phyloP scores from a whole-genome alignment of 2,113 vertebrate species.

The Lipophrys pholis region DNA sequence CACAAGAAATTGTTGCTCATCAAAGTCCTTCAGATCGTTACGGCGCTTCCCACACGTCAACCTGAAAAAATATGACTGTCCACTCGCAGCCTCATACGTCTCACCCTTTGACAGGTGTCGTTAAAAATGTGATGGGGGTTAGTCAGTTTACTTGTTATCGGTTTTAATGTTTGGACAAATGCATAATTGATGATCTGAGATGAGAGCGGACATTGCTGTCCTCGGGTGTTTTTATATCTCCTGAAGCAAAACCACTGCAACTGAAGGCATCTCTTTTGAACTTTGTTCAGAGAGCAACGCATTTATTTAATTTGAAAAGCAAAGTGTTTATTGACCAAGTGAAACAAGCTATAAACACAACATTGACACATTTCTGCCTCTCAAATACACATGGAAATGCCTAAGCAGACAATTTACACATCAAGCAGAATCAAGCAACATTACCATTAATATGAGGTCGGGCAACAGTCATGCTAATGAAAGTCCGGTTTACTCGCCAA shows the following conservation, averaged over 20 bases:
- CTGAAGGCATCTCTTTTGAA: background rate
- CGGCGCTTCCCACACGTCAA: too few species aligned
- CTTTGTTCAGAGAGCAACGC: background rate
- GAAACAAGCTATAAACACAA: background rate
- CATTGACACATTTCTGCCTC: background rate
- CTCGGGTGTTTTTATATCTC: background rate
- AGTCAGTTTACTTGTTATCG: too few species aligned
- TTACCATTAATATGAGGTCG: too few species aligned
- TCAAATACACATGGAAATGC: too few species aligned
- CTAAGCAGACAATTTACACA: too few species aligned
- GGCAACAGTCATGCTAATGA: background rate
- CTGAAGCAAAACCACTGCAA: background rate
- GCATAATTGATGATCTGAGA: constrained; percentile 21
- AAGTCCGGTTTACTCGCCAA: background rate
- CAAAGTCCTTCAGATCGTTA: too few species aligned
- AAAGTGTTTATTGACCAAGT: background rate
- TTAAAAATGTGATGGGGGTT: too few species aligned
- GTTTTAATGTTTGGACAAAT: constrained; percentile 31
- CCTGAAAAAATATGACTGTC: too few species aligned
- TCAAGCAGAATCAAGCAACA: too few species aligned
- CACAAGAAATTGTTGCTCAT: too few species aligned
- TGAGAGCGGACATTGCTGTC: background rate
- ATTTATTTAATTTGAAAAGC: background rate
- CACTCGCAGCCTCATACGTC: too few species aligned
- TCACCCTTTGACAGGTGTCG: too few species aligned